Evolutionary conservation across 2,797 vertebrate genomes (phyloP), one percentile per base, ranked within the genome.

Genomic region (Acanthiza pusilla): DNA sequence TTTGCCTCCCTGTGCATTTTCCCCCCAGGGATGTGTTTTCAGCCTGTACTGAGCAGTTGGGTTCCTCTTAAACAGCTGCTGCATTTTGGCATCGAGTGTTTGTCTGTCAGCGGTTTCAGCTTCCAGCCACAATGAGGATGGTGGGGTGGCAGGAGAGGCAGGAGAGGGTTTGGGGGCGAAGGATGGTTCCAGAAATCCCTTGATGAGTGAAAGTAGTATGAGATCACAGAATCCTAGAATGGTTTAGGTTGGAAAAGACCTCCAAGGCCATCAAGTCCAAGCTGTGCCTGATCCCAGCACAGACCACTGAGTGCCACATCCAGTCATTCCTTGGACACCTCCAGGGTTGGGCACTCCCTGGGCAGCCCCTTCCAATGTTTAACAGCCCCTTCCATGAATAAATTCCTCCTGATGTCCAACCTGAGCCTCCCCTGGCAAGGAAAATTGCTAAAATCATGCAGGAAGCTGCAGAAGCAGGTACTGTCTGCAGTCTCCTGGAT

Each of bases 1-100:
- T 81, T 51, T 91, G 65, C 54, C 32, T 67, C 42, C 45, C 21
- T 13, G 68, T 27, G 50, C 3, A 0, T 51, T 77, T 60, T 32
- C 17, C 47, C 40, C 61, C 17, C 43, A 23, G 63, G 5, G 3
- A 10, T 48, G 29, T 40, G 8, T 78, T 93, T 67, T 18, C 38
- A 38, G 36, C 9, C 30, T 66, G 42, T 16, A 0, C 25, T 50
- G 8, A 68, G 62, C 89, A 34, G 16, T 57, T 5, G 8, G 36
- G 30, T 45, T 68, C 34, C n/a, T 22, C 4, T 51, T 34, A 16
- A 78, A 21, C 4, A 72, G 70, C 70, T 72, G 34, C 48, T 63
- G 68, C 15, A 0, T 47, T 89, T 55, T 74, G 42, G 20, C 66
- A 58, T 23, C 1, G 0, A 36, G 61, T 6, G 1, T 60, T 71